Evolutionary conservation across 2,888 invertebrate species (phyloP), one percentile per base, ranked within the genome.

Genomic region (Odontomyia ornata): DNA sequence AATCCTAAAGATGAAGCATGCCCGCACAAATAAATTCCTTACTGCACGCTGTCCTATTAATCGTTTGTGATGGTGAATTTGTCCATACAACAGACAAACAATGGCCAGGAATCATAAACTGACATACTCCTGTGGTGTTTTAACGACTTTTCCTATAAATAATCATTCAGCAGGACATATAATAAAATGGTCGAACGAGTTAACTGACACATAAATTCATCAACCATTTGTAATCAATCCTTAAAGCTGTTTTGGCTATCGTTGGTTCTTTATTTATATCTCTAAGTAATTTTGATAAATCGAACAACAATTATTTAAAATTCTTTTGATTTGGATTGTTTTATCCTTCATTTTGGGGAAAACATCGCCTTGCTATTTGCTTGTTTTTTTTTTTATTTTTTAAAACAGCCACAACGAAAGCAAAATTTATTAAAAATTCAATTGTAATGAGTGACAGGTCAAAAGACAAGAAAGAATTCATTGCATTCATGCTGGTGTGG

Each of bases 361-460:
- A 13, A 60, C 25, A 23, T 23, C 23, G 15, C 7, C n/a, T 60
- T 23, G n/a, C 23, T 18, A 18, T 52, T 52, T 52, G 15, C 15
- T 52, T 52, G 0, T 18, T 5, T 52, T 52, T 52, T 52, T 1
- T 18, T 5, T 52, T 0, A 52, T 7, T 15, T 52, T 3, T 36
- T 9, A 9, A 36, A 3, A 9, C 15, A 9, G 52, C 13, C 52
- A n/a, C 13, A 52, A 13, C 7, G 3, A 52, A 52, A 52, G 18
- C 21, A 46, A 46, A 47, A 69, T 15, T 18, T 69, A 25, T 69
- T 47, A 47, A 69, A 69, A 23, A 69, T 46, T 47, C 69, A 46
- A 47, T 43, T 47, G 47, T 69, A 25, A 69, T 69, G 69, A 69
- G 69, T 69, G 69, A 69, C 69, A 69, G 25, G 11, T 69, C 69